These are phyloP conservation scores for Choristoneura rosaceana DNA, from an alignment of 2,888 invertebrate species.

Conservation along the genomic window DNA sequence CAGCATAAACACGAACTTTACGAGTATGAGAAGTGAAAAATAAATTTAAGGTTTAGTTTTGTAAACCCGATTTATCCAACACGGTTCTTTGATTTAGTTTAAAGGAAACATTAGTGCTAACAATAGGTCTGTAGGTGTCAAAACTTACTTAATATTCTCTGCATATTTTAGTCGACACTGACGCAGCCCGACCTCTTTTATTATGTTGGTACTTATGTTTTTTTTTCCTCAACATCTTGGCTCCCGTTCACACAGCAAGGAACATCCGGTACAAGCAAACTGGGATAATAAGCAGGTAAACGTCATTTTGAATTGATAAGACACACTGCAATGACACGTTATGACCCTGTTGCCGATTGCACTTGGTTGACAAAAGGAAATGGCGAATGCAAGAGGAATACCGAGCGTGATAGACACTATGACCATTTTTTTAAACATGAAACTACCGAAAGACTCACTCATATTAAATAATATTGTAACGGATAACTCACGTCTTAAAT, in stretches of 20 bases:
- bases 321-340: neutral
- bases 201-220: neutral
- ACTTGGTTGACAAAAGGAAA: no score
- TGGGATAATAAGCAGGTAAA: neutral
- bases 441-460: no score
- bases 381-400: no score
- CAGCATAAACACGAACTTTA: no score
- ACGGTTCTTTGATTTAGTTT: no score
- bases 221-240: slow-evolving; percentile 7
- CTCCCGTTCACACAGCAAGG: neutral
- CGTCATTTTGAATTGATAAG: neutral
- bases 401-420: no score
- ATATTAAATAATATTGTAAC: no score
- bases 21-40: no score
- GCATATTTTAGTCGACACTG: slow-evolving; percentile 11
- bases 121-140: slow-evolving; percentile 1
- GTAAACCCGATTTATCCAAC: no score
- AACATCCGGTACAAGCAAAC: slow-evolving; percentile 3
- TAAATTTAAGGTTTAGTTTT: no score
- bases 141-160: slow-evolving; percentile 7
- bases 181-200: neutral
- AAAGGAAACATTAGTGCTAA: neutral
- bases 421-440: no score
- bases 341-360: neutral
- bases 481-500: no score